Conservation (phyloP, 2,888 invertebrate species). For the Cephus pygmeus region DNA sequence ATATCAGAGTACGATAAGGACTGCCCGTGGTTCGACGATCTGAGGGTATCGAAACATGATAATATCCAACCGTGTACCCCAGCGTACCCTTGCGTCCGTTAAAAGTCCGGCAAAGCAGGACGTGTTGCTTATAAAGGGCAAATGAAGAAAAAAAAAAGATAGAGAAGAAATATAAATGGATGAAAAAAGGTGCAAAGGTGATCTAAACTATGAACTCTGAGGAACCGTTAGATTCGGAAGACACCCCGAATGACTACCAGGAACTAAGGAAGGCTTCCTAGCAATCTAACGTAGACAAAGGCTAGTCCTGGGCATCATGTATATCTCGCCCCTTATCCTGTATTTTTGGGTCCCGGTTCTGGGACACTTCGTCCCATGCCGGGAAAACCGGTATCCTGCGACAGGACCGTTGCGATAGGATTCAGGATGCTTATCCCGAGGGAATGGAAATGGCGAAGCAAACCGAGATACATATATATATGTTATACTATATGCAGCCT, state of each 20-base stretch:
- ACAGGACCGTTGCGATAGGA: slow-evolving; percentile 59
- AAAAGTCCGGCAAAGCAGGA: neutral
- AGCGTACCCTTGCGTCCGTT: neutral
- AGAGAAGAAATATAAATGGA: slow-evolving; percentile 4
- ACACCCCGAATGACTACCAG: slow-evolving; percentile 2
- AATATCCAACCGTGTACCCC: neutral
- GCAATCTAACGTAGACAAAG: slow-evolving; percentile 20
- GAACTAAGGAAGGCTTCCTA: slow-evolving; percentile 3
- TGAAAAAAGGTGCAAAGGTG: slow-evolving; percentile 20
- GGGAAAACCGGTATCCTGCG: slow-evolving; percentile 63
- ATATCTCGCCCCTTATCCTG: slow-evolving; percentile 1
- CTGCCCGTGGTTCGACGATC: neutral
- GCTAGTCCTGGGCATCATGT: neutral
- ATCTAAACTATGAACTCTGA: slow-evolving; percentile 44
- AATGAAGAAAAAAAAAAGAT: neutral
- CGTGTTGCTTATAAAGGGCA: neutral
- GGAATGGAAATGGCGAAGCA: slow-evolving; percentile 9
- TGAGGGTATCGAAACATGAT: neutral
- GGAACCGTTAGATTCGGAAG: slow-evolving; percentile 31
- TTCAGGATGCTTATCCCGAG: slow-evolving; percentile 16
- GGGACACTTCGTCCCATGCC: slow-evolving; percentile 59
- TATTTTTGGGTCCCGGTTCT: slow-evolving; percentile 20
- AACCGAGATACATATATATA: neutral
- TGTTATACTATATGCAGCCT: slow-evolving; percentile 25
- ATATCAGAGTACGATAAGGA: neutral